phyloP scores from a whole-genome alignment of 2,113 vertebrate species.

The Rhinichthys klamathensis region DNA sequence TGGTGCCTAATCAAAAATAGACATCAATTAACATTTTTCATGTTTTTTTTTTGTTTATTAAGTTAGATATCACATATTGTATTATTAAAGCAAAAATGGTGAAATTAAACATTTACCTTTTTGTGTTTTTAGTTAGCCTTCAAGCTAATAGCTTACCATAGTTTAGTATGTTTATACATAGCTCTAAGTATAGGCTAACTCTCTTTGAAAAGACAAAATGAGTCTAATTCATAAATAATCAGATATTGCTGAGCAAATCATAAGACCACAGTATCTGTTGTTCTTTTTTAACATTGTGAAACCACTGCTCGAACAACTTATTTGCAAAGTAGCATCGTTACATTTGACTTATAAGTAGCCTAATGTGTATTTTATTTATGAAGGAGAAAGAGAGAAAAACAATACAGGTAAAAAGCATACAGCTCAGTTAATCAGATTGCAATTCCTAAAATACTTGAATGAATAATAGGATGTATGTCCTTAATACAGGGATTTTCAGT shows the following conservation, averaged over 20 bases:
- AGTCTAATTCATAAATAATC: not conserved
- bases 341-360: not conserved
- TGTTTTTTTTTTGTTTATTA: not conserved
- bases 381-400: not conserved
- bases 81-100: not conserved
- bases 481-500: too few relatives aligned
- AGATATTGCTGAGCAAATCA: not conserved
- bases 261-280: not conserved
- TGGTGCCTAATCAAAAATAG: not conserved
- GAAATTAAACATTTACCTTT: not conserved
- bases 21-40: not conserved
- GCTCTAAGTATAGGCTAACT: not conserved
- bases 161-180: not conserved
- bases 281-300: not conserved
- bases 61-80: not conserved
- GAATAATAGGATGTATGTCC: too few relatives aligned
- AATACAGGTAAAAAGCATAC: not conserved
- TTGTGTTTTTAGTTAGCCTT: not conserved
- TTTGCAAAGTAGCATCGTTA: not conserved
- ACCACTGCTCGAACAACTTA: not conserved
- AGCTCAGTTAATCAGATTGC: not conserved
- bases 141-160: not conserved
- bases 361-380: not conserved
- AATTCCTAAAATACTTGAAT: too few relatives aligned
- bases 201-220: not conserved